Evolutionary conservation across 35 echinoderm and acorn worm genomes (phyloP), one percentile per base, ranked within the genome.

Genomic region (Anneissia japonica): DNA sequence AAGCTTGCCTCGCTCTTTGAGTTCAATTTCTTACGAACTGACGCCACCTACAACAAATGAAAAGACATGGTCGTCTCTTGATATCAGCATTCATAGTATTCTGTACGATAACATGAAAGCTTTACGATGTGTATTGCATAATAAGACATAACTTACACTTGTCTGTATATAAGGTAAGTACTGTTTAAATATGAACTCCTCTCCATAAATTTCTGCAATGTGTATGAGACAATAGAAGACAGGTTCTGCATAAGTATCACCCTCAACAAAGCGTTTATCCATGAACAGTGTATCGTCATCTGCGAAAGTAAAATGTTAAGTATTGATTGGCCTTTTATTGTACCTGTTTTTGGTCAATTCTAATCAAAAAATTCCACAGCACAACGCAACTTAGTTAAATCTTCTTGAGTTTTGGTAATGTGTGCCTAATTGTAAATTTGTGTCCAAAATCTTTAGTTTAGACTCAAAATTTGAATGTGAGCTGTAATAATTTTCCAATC

Each of bases 101-200:
- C n/a, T 64, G 12, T 14, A 64, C 51, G n/a, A 64, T 14, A 64
- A 64, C 51, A 64, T n/a, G 76, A 78, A 19, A 78, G 12, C 13
- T 12, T 78, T 78, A 16, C 31, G 12, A 78, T 12, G 76, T 31
- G 14, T 23, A 13, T 78, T 33, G 32, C 32, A 19, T 19, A 78
- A 12, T 13, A 31, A 78, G 13, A 19, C 37, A 86, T 36, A 26
- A 84, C 92, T 91, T 64, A 98, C 95, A 28, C 46, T 90, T 37
- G 91, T 40, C 34, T 88, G 51, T 35, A 98, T 93, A 77, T 86
- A 93, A 9, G 95, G 89, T 32, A 98, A 36, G 45, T 91, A 98
- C 83, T 93, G 95, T 46, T 94, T 51, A 31, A 98, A 91, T 64
- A 98, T 93, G 73, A 98, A 93, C 43, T 90, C 41, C 32, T 93